Base-by-base conservation (phyloP, 2,888 invertebrate genomes). In the Tenthredo scrophulariae region DNA sequence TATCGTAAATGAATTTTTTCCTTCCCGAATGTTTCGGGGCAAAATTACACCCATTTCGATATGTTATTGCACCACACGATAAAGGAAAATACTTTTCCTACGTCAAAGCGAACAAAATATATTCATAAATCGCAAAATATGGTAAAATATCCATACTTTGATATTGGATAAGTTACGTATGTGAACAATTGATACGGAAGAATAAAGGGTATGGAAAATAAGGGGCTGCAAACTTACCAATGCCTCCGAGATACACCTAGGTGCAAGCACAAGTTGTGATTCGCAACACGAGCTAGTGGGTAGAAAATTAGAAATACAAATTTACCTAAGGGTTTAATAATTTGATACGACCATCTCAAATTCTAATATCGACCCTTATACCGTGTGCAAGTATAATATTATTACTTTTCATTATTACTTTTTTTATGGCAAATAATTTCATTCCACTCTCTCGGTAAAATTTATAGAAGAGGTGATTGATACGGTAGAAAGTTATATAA, bases 121-220 rank as follows among this genome's bases (percentile, higher is more conserved):
- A 26, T 74, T 74, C n/a, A 15, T 13, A 74, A 74, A 46, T 26
- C 15, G 54, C 54, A 54, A 79, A 79, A n/a, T 2, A 22, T 3
- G 33, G 3, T 22, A 58, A 6, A 10, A 33, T 33, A 26, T 33
- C n/a, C n/a, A 26, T 33, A 37, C n/a, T 22, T 74, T 18, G 74
- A 74, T 43, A 43, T 37, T 46, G 26, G 22, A 74, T 74, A 43
- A n/a, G 37, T n/a, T 40, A 43, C 46, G 26, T 22, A 22, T 43
- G 26, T 26, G 43, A 43, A 22, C n/a, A 37, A 70, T 70, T 70
- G 22, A 75, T 22, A 75, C 33, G 37, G 77, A 9, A 33, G 58
- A 54, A 54, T 37, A 54, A 79, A 46, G 46, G 75, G 29, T 50
- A 29, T n/a, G n/a, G 46, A 22, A 75, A 75, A 75, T 50, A 75